Conservation (phyloP, 2,113 vertebrate species). For the Rhodinocichla rosea region DNA sequence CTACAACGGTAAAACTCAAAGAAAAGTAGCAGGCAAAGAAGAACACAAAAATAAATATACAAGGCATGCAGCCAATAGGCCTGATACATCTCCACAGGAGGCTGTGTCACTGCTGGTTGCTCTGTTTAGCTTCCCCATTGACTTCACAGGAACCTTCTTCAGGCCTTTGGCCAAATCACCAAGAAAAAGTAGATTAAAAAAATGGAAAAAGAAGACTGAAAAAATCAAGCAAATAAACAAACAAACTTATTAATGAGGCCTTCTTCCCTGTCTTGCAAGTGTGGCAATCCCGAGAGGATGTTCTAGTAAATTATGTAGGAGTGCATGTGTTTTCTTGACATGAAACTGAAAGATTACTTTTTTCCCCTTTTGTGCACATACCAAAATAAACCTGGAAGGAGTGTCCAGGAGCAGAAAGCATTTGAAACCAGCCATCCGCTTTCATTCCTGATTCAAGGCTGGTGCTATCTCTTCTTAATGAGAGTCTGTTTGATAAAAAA, state of each 20-base stretch:
- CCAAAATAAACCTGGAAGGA: constrained; percentile 56
- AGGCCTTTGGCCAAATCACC: background rate
- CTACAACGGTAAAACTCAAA: constrained; percentile 14
- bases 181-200: background rate
- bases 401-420: background rate
- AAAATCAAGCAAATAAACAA: background rate
- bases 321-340: constrained; percentile 17
- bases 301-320: constrained; percentile 69
- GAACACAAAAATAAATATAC: background rate
- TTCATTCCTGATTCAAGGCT: background rate
- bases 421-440: constrained; percentile 46
- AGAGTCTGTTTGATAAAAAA: constrained; percentile 29
- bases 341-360: constrained; percentile 33
- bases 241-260: background rate
- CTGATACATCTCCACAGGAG: background rate
- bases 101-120: background rate
- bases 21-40: background rate
- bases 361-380: background rate
- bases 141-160: background rate
- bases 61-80: background rate
- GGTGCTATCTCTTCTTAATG: background rate
- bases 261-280: constrained; percentile 30
- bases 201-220: background rate
- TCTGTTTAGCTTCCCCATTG: constrained; percentile 12
- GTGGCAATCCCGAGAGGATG: constrained; percentile 55